phyloP scores from a whole-genome alignment of 1,140 invertebrate species.

The Streblospio benedicti region DNA sequence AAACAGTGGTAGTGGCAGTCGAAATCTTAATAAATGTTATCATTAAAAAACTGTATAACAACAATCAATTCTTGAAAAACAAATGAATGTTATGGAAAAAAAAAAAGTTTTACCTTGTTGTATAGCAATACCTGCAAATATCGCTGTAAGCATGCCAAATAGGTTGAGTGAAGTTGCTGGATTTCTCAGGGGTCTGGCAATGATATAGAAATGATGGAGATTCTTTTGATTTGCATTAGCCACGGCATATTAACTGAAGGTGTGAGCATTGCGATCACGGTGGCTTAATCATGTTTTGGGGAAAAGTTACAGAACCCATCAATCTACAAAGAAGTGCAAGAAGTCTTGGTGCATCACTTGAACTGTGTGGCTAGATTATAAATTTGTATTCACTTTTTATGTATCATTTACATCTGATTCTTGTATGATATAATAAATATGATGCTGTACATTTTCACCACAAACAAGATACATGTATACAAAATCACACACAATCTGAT shows the following conservation, averaged over 20 bases:
- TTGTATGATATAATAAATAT: no score
- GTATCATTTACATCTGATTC: no score
- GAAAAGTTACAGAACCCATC: slow-evolving; percentile 86
- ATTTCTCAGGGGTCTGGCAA: slow-evolving; percentile 79
- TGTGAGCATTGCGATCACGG: slow-evolving; percentile 71
- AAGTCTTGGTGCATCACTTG: slow-evolving; percentile 27
- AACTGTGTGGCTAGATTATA: slow-evolving; percentile 34
- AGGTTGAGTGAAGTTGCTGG: slow-evolving; percentile 81
- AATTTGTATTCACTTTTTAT: no score
- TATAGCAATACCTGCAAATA: slow-evolving; percentile 82
- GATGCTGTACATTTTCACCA: no score
- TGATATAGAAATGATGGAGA: slow-evolving; percentile 85
- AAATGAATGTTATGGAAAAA: no score
- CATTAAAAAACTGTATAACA: no score
- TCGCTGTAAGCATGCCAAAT: slow-evolving; percentile 81
- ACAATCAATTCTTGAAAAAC: no score
- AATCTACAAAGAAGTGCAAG: slow-evolving; percentile 57
- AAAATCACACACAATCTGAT: no score
- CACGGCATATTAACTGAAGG: slow-evolving; percentile 92
- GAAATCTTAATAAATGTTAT: no score
- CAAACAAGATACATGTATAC: no score
- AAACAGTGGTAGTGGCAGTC: no score
- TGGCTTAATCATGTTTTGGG: slow-evolving; percentile 90
- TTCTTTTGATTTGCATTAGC: slow-evolving; percentile 90
- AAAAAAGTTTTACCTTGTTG: slow-evolving; percentile 59